Conservation (phyloP, 2,113 vertebrate species). For the Loxodonta africana region DNA sequence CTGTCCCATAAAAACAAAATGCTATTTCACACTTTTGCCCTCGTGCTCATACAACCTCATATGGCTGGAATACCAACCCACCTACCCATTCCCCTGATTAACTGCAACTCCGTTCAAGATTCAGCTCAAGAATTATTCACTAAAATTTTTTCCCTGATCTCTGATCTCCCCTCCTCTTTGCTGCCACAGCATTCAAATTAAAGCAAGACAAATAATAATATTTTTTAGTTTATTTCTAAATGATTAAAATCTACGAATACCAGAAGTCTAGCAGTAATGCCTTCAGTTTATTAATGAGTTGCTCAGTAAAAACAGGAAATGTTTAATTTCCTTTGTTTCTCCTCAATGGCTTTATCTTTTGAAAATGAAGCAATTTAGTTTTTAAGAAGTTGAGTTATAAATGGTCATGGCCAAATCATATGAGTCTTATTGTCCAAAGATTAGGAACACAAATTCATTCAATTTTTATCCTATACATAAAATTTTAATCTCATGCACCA, state of each 20-base stretch:
- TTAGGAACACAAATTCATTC: neutral
- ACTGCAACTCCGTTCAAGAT: neutral
- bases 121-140: neutral
- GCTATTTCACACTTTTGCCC: neutral
- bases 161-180: neutral
- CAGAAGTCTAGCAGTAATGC: neutral
- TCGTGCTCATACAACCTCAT: neutral
- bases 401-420: neutral
- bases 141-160: neutral
- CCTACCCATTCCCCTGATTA: neutral
- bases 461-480: neutral
- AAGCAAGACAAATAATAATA: neutral
- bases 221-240: neutral
- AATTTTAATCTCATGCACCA: neutral
- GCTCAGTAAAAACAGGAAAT: constrained; percentile 17
- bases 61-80: neutral
- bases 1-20: neutral
- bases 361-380: constrained; percentile 25
- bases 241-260: neutral
- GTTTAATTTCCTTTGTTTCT: neutral
- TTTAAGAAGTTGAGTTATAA: constrained; percentile 2
- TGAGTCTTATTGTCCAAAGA: neutral
- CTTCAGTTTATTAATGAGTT: constrained; percentile 6
- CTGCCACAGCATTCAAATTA: neutral
- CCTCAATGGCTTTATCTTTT: neutral